Evolutionary conservation across 1,140 invertebrate species (phyloP).

Genomic region (Elysia chlorotica): DNA sequence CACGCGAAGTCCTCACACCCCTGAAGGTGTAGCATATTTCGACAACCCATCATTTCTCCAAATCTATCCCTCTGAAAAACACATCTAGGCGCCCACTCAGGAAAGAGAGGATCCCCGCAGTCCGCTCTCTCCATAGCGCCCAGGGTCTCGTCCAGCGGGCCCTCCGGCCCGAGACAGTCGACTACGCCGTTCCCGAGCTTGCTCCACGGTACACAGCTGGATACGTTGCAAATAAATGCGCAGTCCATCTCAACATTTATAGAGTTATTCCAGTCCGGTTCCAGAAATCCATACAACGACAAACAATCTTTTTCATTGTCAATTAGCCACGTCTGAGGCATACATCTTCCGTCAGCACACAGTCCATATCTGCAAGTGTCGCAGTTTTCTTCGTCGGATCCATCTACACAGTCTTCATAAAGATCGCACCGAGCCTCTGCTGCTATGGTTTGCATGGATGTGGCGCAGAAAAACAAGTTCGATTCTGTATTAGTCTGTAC

Average conservation of each 20-base stretch:
- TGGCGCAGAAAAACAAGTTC: neutral
- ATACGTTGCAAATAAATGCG: conserved; percentile 6
- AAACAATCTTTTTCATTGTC: conserved; percentile 3
- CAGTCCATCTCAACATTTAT: neutral
- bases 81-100: conserved; percentile 14
- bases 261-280: neutral
- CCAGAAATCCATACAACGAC: neutral
- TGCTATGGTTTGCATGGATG: neutral
- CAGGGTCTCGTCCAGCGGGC: neutral
- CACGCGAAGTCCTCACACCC: neutral
- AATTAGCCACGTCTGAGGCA: neutral
- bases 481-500: neutral
- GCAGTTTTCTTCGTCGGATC: neutral
- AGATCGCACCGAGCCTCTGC: neutral
- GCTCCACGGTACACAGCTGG: neutral
- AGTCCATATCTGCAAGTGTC: neutral
- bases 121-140: neutral
- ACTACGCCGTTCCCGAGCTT: neutral
- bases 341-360: neutral
- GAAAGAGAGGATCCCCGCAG: neutral
- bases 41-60: neutral
- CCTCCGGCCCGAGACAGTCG: neutral
- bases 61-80: neutral
- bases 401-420: conserved; percentile 1
- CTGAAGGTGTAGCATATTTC: conserved; percentile 1